Base-by-base conservation (phyloP, 2,113 vertebrate species). In the Gymnocephalus cernua region DNA sequence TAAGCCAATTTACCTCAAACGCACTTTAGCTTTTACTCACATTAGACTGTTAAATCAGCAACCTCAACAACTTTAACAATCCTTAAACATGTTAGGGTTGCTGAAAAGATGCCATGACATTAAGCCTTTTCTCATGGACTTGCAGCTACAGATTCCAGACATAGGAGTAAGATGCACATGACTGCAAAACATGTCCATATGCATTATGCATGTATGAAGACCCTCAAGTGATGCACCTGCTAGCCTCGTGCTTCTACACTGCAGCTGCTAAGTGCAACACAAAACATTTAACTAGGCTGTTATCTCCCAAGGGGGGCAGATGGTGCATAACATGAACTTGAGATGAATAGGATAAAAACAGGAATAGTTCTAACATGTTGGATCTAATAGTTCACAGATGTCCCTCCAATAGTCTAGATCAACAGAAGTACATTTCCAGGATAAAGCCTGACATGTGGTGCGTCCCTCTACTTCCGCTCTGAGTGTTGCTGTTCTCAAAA, bases 201-300 rank as follows among this genome's bases (percentile, higher is more conserved):
- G 32, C 38, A 79, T 88, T 83, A 77, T 89, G 72, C 54, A 83
- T 83, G 69, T 80, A 80, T 64, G 23, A 72, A 57, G 7, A 59
- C 47, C 62, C 76, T 73, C 4, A 50, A 80, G 81, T 67, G 68
- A 67, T 81, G 86, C 91, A 89, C 86, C 90, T 90, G 88, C 83
- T 50, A 10, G 57, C 54, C 65, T 61, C 19, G 14, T 69, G 79
- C 65, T 44, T 67, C 70, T 65, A 45, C 68, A 65, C 25, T 80
- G 54, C 84, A 87, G 88, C 87, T 89, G 81, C 73, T 77, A 18
- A 53, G 59, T 69, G 64, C 48, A 74, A 74, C 65, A 77, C 66
- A 88, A 65, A 61, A 23, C 57, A 32, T 72, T 77, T 64, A 66
- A 41, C 35, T 48, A 18, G 50, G 38, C 48, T 13, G 21, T 82